A percentile compares a stretch with the other conserved stretches of the same genome.
Conservation (phyloP, 2,888 invertebrate genomes). For the Coronaproctus castanopsis region DNA sequence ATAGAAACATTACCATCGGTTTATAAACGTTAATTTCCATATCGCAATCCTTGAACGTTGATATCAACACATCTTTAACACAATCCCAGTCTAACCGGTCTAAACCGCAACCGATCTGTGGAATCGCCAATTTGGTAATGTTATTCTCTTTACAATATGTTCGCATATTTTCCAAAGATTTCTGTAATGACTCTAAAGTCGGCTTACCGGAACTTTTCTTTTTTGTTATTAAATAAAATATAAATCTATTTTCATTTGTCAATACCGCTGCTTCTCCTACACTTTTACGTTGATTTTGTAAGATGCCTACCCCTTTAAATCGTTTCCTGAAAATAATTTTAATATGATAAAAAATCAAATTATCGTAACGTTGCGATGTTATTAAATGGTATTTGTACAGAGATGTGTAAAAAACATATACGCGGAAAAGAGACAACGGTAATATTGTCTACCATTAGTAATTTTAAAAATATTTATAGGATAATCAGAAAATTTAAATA, state of each 20-base stretch:
- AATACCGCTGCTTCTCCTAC: constrained; percentile 32
- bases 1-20: too few relatives aligned
- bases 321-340: too few relatives aligned
- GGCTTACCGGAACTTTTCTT: constrained; percentile 31
- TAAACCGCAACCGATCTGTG: constrained; percentile 43
- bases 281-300: constrained; percentile 25
- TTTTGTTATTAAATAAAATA: constrained; percentile 42
- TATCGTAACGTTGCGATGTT: too few relatives aligned
- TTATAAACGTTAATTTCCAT: constrained; percentile 5
- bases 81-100: constrained; percentile 38
- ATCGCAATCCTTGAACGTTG: not conserved
- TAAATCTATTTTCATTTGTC: constrained; percentile 27
- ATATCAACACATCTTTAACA: not conserved
- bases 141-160: constrained; percentile 29
- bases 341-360: too few relatives aligned
- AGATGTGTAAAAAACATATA: too few relatives aligned
- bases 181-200: constrained; percentile 22
- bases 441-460: too few relatives aligned
- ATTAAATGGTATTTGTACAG: too few relatives aligned
- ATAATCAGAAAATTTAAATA: too few relatives aligned
- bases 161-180: constrained; percentile 26
- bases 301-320: constrained; percentile 25
- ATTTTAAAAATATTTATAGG: too few relatives aligned
- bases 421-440: too few relatives aligned
- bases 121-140: constrained; percentile 37